phyloP scores from a whole-genome alignment of 2,888 invertebrate genomes.

The Lepidochitona cinerea region DNA sequence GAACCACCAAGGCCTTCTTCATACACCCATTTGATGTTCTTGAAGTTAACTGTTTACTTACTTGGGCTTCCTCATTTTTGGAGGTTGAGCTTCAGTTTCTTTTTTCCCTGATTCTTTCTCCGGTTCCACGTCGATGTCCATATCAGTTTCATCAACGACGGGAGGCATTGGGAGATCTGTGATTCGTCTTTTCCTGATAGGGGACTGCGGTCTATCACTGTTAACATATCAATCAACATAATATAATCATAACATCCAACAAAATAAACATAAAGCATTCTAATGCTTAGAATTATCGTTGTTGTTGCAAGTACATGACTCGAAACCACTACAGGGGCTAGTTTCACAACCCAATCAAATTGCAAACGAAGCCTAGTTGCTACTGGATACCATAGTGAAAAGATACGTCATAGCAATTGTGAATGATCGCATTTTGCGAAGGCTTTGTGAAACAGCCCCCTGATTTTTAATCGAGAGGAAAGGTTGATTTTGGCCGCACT shows the following conservation, averaged over 20 bases:
- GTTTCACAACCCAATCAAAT: too few relatives aligned
- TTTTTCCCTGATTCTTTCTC: conserved; percentile 17
- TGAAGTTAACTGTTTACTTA: conserved; percentile 20
- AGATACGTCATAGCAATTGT: too few relatives aligned
- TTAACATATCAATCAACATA: background rate
- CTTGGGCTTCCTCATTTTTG: conserved; percentile 55
- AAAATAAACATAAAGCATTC: background rate
- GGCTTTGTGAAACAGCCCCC: too few relatives aligned
- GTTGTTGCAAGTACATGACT: too few relatives aligned
- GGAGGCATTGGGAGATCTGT: conserved; percentile 96
- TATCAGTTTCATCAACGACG: conserved; percentile 67
- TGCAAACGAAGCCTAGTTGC: too few relatives aligned
- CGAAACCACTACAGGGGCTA: too few relatives aligned
- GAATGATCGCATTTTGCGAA: too few relatives aligned
- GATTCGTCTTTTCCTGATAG: conserved; percentile 78
- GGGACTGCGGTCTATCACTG: conserved; percentile 7
- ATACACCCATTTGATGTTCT: background rate
- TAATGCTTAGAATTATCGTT: too few relatives aligned
- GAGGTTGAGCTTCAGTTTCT: conserved; percentile 12
- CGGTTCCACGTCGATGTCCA: conserved; percentile 40
- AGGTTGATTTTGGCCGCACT: too few relatives aligned
- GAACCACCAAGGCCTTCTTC: too few relatives aligned
- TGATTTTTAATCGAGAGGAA: too few relatives aligned
- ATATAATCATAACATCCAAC: background rate
- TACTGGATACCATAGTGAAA: too few relatives aligned